phyloP scores from a whole-genome alignment of 2,797 vertebrate genomes.

The Forpus xanthops region DNA sequence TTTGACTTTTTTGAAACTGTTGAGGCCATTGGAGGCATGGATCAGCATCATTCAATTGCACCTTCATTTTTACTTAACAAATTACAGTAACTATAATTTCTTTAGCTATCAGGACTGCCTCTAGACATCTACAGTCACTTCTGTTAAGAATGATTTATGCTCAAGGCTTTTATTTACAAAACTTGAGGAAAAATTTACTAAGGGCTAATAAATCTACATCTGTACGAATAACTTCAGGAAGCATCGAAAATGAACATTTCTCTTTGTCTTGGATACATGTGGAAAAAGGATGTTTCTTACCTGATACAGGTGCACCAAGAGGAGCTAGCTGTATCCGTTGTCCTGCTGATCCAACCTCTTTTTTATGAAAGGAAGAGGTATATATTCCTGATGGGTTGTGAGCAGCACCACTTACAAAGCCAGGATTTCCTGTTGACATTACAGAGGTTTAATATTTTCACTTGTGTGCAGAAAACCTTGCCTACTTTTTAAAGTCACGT shows the following conservation, averaged over 20 bases:
- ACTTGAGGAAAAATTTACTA: not conserved
- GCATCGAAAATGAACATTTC: not conserved
- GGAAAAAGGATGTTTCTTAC: slow-evolving; percentile 74
- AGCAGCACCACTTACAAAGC: slow-evolving; percentile 53
- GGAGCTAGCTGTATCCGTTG: slow-evolving; percentile 92
- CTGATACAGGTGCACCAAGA: slow-evolving; percentile 78
- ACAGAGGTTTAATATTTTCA: slow-evolving; percentile 34
- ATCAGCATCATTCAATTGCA: not conserved
- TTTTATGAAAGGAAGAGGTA: slow-evolving; percentile 91
- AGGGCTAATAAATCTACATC: not conserved
- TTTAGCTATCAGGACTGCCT: not conserved
- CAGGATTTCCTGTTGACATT: slow-evolving; percentile 67
- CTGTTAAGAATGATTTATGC: not conserved
- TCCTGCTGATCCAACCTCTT: slow-evolving; percentile 91
- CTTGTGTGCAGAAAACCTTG: not conserved
- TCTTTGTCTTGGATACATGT: not conserved
- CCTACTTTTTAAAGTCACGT: not conserved
- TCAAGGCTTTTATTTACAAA: not conserved
- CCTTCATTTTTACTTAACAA: not conserved
- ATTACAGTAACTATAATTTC: not conserved
- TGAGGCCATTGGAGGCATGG: not conserved
- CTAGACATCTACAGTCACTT: not conserved
- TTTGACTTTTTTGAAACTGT: not conserved
- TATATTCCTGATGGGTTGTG: slow-evolving; percentile 74
- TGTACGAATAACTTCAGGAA: not conserved